A percentile compares a stretch with the other conserved stretches of the same genome.
phyloP scores from a whole-genome alignment of 2,113 vertebrate genomes.

The Calyptomena viridis region DNA sequence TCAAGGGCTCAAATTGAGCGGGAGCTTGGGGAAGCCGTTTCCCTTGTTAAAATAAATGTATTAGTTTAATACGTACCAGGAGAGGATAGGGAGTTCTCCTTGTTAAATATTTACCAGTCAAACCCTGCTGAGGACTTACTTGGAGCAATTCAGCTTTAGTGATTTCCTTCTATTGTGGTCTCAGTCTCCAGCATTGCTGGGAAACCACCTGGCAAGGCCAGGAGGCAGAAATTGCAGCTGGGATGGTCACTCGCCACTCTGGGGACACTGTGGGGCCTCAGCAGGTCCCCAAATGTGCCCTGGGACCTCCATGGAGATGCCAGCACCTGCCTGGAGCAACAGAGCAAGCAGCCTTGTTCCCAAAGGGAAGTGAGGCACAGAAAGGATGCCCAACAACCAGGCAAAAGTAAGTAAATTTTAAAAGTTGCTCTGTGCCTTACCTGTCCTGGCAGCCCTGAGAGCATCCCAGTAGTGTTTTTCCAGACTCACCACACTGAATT shows the following conservation, averaged over 20 bases:
- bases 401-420: neutral
- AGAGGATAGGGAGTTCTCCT: slow-evolving; percentile 70
- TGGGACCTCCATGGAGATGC: neutral
- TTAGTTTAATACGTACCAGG: slow-evolving; percentile 71
- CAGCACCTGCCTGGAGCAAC: accelerated
- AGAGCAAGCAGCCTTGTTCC: neutral
- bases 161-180: slow-evolving; percentile 63
- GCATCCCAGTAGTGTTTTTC: accelerated
- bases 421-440: neutral
- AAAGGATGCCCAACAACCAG: neutral
- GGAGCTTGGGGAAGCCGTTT: slow-evolving; percentile 62
- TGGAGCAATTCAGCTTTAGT: slow-evolving; percentile 62
- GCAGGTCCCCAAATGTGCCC: accelerated
- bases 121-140: slow-evolving; percentile 65
- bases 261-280: accelerated
- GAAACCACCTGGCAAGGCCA: neutral
- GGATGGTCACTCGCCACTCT: accelerated
- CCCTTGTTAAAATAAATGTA: slow-evolving; percentile 73
- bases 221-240: neutral
- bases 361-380: neutral
- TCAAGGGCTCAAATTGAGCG: slow-evolving; percentile 60
- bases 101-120: slow-evolving; percentile 74
- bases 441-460: neutral
- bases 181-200: slow-evolving; percentile 16
- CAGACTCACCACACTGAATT: neutral